Percentiles rank a stretch among this genome's conserved stretches.
phyloP scores from a whole-genome alignment of 2,113 vertebrate species.

The Accipiter cooperii region DNA sequence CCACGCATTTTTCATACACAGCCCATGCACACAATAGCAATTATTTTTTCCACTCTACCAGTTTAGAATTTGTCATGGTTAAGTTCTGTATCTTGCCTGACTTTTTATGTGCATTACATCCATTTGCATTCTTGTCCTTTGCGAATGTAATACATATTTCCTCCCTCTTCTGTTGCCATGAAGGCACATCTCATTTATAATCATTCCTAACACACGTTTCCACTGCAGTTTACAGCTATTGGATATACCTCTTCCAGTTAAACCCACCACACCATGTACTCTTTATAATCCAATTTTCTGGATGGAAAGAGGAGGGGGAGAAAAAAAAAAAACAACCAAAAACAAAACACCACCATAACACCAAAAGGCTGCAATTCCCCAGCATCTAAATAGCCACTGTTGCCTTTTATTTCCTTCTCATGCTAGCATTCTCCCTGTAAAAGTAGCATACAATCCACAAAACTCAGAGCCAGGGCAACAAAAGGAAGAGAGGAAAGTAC shows the following conservation, averaged over 20 bases:
- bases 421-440: neutral
- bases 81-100: neutral
- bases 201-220: neutral
- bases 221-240: neutral
- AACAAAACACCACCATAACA: neutral
- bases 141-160: neutral
- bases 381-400: neutral
- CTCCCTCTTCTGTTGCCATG: neutral
- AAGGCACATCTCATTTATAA: neutral
- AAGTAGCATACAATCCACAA: neutral
- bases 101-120: neutral
- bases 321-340: too few species aligned
- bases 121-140: neutral
- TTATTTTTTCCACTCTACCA: neutral
- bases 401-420: neutral
- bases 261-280: neutral
- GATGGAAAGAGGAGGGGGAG: fast-evolving
- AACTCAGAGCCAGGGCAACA: neutral
- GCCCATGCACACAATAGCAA: neutral
- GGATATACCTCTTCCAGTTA: neutral
- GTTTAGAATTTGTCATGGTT: neutral
- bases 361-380: neutral
- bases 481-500: neutral
- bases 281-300: neutral
- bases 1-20: neutral